A percentile compares a stretch with the other conserved stretches of the same genome.
These are phyloP conservation scores for Eretmochelys imbricata DNA, from an alignment of 2,113 vertebrate species.

Conservation along the genomic window DNA sequence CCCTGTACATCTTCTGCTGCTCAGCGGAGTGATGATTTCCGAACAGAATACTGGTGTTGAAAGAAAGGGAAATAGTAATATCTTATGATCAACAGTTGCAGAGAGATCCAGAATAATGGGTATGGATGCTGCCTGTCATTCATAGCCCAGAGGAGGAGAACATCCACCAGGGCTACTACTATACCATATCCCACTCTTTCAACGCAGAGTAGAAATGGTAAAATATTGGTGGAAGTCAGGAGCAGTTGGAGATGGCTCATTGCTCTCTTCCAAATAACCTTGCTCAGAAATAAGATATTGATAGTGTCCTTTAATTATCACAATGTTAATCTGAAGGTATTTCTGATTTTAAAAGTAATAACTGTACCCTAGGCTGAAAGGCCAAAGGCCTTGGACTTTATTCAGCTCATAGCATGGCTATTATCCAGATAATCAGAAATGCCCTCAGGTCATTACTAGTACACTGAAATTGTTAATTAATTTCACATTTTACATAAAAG, in stretches of 20 bases:
- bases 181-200: fast-evolving
- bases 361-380: not conserved
- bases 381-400: not conserved
- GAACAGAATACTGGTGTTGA: not conserved
- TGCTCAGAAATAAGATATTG: not conserved
- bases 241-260: not conserved
- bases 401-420: not conserved
- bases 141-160: not conserved
- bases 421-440: not conserved
- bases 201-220: not conserved
- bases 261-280: not conserved
- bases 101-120: not conserved
- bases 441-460: not conserved
- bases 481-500: not conserved
- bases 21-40: not conserved
- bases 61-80: not conserved
- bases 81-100: not conserved
- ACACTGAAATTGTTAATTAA: not conserved
- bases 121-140: not conserved
- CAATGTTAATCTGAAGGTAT: not conserved
- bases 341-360: not conserved
- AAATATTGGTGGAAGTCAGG: not conserved
- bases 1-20: not conserved
- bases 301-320: not conserved
- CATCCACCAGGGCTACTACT: not conserved